Conservation (phyloP, 2,113 vertebrate species). For the Corydoras sp. region DNA sequence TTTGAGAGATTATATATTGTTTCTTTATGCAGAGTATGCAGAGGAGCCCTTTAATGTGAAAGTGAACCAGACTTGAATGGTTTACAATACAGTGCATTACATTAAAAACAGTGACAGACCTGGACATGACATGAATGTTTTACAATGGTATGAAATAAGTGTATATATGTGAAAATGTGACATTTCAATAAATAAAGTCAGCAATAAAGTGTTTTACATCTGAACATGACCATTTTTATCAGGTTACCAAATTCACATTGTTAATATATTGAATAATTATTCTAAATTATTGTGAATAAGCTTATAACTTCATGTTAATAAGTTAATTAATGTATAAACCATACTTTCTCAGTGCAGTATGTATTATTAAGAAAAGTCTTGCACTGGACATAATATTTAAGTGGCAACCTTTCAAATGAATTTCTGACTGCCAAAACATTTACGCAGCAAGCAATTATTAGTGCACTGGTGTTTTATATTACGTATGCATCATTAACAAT, state of each 20-base stretch:
- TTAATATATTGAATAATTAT: too few relatives aligned
- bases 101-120: conserved; percentile 33
- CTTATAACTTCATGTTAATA: too few relatives aligned
- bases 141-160: conserved; percentile 36
- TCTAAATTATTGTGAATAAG: too few relatives aligned
- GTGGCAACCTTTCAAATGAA: too few relatives aligned
- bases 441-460: too few relatives aligned
- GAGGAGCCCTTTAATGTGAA: conserved; percentile 42
- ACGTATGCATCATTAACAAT: too few relatives aligned
- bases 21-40: conserved; percentile 21
- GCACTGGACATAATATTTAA: too few relatives aligned
- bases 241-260: background rate
- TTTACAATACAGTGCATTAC: conserved; percentile 38
- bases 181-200: conserved; percentile 39
- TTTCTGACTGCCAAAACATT: too few relatives aligned
- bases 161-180: conserved; percentile 39
- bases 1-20: conserved; percentile 17
- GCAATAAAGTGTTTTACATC: conserved; percentile 21
- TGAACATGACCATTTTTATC: conserved; percentile 1
- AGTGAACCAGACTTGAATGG: conserved; percentile 19
- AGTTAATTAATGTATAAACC: too few relatives aligned
- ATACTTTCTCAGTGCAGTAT: too few relatives aligned
- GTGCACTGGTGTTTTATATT: too few relatives aligned
- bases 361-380: too few relatives aligned
- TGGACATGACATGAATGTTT: conserved; percentile 38